Base-by-base conservation (phyloP, 23 tunicate genomes). In the Trididemnum nubilum region DNA sequence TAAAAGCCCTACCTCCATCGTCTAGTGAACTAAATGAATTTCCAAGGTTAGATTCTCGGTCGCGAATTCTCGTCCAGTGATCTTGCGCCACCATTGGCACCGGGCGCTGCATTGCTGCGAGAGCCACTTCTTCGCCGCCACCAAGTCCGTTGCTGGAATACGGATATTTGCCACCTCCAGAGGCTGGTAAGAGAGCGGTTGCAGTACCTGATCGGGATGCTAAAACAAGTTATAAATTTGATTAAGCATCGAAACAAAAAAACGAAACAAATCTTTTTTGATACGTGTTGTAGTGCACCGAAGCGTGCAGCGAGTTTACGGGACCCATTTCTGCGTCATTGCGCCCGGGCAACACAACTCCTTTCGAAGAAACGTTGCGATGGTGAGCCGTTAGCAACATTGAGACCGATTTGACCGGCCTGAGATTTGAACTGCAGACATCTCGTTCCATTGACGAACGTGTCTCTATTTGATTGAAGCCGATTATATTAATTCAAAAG, bases 121-220 rank as follows among this genome's bases (percentile, higher is more conserved):
- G 74, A 29, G 36, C n/a, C 22, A 69, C 18, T 69, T 69, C 74
- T 25, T 69, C 74, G 5, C n/a, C 38, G 5, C 36, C 12, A 9
- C 18, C 5, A 49, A 18, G 12, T 4, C n/a, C 3, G 74, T 31
- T 21, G 26, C n/a, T 61, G 5, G 67, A n/a, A 26, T 61, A 61
- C 22, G 3, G 3, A 9, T 12, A 49, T 9, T 9, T 12, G 5
- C 7, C 22, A 33, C 39, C 32, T 33, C 38, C 38, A 25, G 38
- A 28, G 38, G 37, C 9, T 7, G 78, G 78, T 3, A 73, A 28
- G 28, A 73, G 78, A 9, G 78, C 15, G 30, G 58, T 73, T 4
- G 78, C 58, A 21, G 78, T 39, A 5, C 9, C 58, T 9, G 58
- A 2, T 5, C 58, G 78, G 4, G 32, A 2, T 15, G 58, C 78